Percentiles rank a stretch among this genome's conserved stretches.
Conservation (phyloP, 2,888 invertebrate species). For the Cryptops parisi region DNA sequence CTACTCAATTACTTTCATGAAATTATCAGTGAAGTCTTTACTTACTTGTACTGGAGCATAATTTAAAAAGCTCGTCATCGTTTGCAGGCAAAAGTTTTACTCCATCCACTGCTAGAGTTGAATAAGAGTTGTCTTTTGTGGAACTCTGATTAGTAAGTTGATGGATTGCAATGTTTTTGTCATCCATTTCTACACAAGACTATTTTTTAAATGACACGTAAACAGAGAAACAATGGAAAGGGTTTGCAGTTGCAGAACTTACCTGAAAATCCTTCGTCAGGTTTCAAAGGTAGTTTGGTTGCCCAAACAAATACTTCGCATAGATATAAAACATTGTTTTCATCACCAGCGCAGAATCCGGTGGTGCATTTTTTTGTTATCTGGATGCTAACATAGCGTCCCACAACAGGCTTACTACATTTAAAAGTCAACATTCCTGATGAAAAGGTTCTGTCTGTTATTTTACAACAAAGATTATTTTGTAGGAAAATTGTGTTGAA, state of each 20-base stretch:
- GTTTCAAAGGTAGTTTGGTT: no score
- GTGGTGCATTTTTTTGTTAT: not conserved
- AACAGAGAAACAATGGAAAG: no score
- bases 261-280: no score
- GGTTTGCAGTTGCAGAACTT: no score
- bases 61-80: not conserved
- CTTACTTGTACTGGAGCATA: not conserved
- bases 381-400: not conserved
- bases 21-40: not conserved
- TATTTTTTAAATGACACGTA: no score
- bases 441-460: not conserved
- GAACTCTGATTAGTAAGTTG: not conserved
- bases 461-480: not conserved
- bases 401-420: not conserved
- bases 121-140: not conserved
- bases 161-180: not conserved
- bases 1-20: no score
- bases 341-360: not conserved
- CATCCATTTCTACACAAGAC: no score
- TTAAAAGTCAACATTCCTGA: not conserved
- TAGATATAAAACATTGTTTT: not conserved
- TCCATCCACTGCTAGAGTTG: not conserved
- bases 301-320: not conserved
- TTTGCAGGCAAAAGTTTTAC: not conserved
- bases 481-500: not conserved